Evolutionary conservation across 1,140 invertebrate species (phyloP).

Genomic region (Magallana ariakensis): DNA sequence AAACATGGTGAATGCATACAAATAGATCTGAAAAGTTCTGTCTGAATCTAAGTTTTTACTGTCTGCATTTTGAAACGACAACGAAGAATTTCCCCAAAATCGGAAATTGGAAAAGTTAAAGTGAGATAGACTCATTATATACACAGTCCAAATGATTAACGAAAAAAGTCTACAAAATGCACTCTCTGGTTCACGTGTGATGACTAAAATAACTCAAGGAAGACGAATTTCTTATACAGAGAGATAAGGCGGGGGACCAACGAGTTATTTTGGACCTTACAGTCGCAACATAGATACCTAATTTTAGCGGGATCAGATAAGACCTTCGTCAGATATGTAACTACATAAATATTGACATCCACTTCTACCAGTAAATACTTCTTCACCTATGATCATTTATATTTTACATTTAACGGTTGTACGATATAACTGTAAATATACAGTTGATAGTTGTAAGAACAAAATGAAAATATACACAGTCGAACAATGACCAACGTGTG

Average conservation of each 20-base stretch:
- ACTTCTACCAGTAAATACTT: too few relatives aligned
- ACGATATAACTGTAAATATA: too few relatives aligned
- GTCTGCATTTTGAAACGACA: neutral
- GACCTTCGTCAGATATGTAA: neutral
- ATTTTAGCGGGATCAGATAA: neutral
- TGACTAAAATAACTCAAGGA: conserved; percentile 14
- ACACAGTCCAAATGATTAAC: neutral
- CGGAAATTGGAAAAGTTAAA: neutral
- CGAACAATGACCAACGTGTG: too few relatives aligned
- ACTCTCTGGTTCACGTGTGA: conserved; percentile 22
- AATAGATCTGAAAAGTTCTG: conserved; percentile 65
- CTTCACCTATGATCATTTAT: too few relatives aligned
- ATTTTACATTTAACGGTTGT: too few relatives aligned
- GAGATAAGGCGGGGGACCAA: neutral
- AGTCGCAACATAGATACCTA: neutral
- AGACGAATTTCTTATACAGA: conserved; percentile 21
- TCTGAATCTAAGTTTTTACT: conserved; percentile 55
- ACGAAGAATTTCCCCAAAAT: neutral
- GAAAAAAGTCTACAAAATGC: neutral
- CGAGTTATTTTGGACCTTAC: neutral
- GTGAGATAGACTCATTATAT: conserved; percentile 1
- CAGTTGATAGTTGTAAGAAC: too few relatives aligned
- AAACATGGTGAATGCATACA: conserved; percentile 68
- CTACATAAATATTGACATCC: too few relatives aligned
- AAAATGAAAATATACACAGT: too few relatives aligned